Conservation (phyloP, 2,888 invertebrate species). For the Linhomoeus sp. region DNA sequence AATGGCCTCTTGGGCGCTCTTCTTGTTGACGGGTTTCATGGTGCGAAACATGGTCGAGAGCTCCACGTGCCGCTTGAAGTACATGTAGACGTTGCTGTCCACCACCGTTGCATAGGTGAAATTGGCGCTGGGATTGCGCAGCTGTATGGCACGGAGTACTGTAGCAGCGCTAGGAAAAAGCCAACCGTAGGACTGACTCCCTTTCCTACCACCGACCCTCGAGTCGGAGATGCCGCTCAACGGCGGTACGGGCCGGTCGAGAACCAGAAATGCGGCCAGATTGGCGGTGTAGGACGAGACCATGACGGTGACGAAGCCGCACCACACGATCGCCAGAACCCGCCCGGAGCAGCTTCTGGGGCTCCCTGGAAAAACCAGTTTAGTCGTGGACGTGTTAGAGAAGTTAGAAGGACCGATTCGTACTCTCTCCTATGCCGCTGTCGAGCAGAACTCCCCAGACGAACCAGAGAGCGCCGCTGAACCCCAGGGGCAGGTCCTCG, state of each 20-base stretch:
- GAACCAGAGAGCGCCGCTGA: conserved; percentile 98
- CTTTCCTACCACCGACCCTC: conserved; percentile 49
- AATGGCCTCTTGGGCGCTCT: conserved; percentile 88
- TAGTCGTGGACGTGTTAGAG: not conserved
- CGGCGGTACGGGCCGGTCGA: conserved; percentile 92
- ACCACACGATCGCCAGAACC: conserved; percentile 98
- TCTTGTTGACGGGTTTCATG: no score
- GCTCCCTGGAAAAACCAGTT: not conserved
- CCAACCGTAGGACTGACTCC: no score
- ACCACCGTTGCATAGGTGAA: conserved; percentile 93
- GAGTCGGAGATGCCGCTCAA: conserved; percentile 96
- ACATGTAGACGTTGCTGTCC: conserved; percentile 95
- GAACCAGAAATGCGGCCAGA: conserved; percentile 90
- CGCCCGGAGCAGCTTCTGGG: conserved; percentile 79
- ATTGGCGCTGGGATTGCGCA: conserved; percentile 96
- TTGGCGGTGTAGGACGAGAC: conserved; percentile 99
- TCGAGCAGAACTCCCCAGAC: conserved; percentile 98
- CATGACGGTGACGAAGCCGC: conserved; percentile 99
- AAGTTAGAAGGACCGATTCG: not conserved
- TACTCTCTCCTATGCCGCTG: conserved; percentile 73
- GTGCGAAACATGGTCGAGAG: conserved; percentile 96
- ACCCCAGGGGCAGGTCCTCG: conserved; percentile 86
- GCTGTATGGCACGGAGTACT: no score
- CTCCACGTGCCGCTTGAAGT: conserved; percentile 91
- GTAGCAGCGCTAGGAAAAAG: no score